Evolutionary conservation across 2,888 invertebrate genomes (phyloP).

Genomic region (Trisateles emortualis): DNA sequence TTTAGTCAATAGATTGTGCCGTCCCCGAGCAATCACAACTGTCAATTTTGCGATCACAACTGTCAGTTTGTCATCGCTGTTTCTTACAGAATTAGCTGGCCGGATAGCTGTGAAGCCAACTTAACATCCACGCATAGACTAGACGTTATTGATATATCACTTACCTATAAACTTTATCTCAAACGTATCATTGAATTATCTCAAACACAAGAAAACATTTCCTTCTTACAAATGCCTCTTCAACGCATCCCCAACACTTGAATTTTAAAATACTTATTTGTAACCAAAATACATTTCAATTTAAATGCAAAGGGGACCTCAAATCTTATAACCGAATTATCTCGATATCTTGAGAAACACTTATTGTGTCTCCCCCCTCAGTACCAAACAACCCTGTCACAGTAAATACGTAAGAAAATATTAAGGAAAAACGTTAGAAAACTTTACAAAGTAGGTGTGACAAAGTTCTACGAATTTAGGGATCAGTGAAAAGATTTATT

Average conservation of each 20-base stretch:
- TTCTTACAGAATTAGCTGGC: no score
- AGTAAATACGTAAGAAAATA: constrained; percentile 20
- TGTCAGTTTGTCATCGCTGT: no score
- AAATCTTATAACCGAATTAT: constrained; percentile 47
- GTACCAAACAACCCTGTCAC: constrained; percentile 26
- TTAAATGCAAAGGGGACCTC: constrained; percentile 27
- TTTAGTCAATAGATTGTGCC: no score
- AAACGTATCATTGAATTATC: no score
- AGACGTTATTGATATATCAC: no score
- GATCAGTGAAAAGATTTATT: constrained; percentile 27
- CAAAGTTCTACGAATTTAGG: constrained; percentile 33
- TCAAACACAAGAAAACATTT: not conserved
- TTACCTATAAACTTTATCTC: no score
- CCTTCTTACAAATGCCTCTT: not conserved
- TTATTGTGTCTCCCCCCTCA: constrained; percentile 24
- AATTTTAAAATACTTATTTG: constrained; percentile 15
- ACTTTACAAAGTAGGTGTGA: constrained; percentile 20
- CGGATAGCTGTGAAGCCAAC: no score
- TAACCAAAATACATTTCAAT: constrained; percentile 22
- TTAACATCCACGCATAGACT: no score
- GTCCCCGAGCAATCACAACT: no score
- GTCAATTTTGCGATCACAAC: no score
- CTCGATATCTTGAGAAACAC: constrained; percentile 27
- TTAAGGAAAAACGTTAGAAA: constrained; percentile 20
- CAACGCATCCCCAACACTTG: not conserved